Conservation (phyloP, 1,140 invertebrate species). For the Metaphire vulgaris region DNA sequence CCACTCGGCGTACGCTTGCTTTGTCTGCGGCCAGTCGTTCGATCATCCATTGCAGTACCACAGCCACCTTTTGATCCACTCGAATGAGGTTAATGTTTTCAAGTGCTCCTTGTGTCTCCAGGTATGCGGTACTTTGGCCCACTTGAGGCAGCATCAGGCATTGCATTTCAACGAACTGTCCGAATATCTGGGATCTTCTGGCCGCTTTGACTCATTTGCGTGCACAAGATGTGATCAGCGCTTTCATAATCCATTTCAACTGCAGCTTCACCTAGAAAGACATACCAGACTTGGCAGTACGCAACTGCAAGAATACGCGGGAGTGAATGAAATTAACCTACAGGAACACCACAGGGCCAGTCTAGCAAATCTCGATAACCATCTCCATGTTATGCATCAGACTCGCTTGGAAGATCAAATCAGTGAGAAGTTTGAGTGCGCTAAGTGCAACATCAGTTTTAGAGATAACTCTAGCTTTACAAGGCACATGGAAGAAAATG, state of each 20-base stretch:
- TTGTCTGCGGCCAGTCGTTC: constrained; percentile 21
- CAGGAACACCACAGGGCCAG: not conserved
- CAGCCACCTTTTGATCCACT: constrained; percentile 15
- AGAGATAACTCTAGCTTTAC: not conserved
- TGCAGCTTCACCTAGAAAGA: not conserved
- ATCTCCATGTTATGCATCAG: too few relatives aligned
- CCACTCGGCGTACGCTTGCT: constrained; percentile 20
- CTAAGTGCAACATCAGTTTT: not conserved
- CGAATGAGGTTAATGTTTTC: constrained; percentile 24
- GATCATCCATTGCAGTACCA: constrained; percentile 17
- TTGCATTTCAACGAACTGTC: constrained; percentile 5
- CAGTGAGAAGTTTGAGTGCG: not conserved
- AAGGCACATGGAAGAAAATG: not conserved
- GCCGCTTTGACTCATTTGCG: not conserved
- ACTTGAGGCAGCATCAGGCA: constrained; percentile 9
- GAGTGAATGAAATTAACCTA: too few relatives aligned
- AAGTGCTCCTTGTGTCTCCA: constrained; percentile 25
- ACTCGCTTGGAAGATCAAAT: too few relatives aligned
- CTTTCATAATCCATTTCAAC: not conserved
- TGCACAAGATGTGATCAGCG: not conserved
- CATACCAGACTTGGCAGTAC: too few relatives aligned
- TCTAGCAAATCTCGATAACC: too few relatives aligned
- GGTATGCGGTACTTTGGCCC: not conserved
- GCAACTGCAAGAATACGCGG: too few relatives aligned
- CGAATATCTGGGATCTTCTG: not conserved